Conservation (phyloP, 2,888 invertebrate genomes). For the Athrips mouffetella region DNA sequence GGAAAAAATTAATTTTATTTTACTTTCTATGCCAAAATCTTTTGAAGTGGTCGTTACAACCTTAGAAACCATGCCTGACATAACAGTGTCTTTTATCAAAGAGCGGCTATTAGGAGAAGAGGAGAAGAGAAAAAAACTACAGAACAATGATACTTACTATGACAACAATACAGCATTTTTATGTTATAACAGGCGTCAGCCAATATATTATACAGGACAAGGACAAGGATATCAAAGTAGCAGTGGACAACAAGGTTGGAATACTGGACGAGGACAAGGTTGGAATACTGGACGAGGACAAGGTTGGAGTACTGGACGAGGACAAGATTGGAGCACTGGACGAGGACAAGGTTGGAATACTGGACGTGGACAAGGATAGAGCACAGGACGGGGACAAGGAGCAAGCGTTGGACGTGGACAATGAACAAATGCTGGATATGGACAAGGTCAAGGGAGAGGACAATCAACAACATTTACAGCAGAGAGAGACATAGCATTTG, state of each 20-base stretch:
- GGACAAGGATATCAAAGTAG: slow-evolving; percentile 2
- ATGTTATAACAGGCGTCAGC: background rate
- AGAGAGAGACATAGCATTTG: background rate
- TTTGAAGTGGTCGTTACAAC: too few species aligned
- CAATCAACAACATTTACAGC: background rate
- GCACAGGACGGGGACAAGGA: background rate
- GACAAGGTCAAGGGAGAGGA: background rate
- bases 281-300: background rate
- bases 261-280: background rate
- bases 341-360: background rate
- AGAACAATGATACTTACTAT: background rate
- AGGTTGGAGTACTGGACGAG: background rate
- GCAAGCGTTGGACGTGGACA: background rate
- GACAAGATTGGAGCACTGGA: background rate
- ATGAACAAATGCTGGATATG: too few species aligned
- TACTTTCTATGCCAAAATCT: too few species aligned
- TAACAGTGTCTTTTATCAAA: too few species aligned
- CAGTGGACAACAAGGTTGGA: background rate
- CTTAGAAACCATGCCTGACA: too few species aligned
- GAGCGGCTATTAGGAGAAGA: too few species aligned
- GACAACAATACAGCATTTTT: background rate
- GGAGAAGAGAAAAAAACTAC: too few species aligned
- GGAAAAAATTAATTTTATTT: too few species aligned
- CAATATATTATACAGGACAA: background rate
- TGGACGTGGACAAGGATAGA: slow-evolving; percentile 1